Percentiles rank a stretch among this genome's conserved stretches.
Evolutionary conservation across 1,140 invertebrate species (phyloP).

Genomic region (Mya arenaria): DNA sequence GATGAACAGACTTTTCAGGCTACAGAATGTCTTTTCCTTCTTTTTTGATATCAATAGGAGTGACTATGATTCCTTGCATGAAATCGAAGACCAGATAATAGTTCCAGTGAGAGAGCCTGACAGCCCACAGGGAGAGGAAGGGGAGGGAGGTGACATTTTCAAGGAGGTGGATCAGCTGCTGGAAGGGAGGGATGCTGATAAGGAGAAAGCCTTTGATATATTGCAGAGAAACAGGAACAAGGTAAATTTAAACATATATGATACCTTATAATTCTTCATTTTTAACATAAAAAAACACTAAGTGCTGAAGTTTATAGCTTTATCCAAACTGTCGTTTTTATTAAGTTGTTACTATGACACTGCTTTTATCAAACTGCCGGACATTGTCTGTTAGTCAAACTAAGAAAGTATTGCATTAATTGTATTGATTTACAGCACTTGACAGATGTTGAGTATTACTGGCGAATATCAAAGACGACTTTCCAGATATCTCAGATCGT

Average conservation of each 20-base stretch:
- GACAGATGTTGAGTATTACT: constrained; percentile 82
- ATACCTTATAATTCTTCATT: no score
- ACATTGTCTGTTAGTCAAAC: no score
- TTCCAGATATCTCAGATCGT: constrained; percentile 82
- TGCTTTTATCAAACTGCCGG: no score
- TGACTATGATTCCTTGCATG: constrained; percentile 39
- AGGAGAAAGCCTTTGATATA: constrained; percentile 60
- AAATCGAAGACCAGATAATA: constrained; percentile 38
- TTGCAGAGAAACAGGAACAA: constrained; percentile 51
- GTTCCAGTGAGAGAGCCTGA: background rate
- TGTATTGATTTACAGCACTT: constrained; percentile 56
- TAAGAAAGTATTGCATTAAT: no score
- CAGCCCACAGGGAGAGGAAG: background rate
- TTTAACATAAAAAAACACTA: background rate
- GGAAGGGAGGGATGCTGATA: constrained; percentile 63
- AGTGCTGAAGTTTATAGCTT: background rate
- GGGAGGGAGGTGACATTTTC: constrained; percentile 49
- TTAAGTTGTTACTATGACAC: no score
- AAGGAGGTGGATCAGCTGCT: constrained; percentile 58
- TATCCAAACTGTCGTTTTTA: no score
- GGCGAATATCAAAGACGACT: constrained; percentile 87
- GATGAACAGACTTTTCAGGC: no score
- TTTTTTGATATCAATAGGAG: constrained; percentile 13
- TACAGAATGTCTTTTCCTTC: background rate
- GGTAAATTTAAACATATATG: no score